Base-by-base conservation (phyloP, 2,888 invertebrate genomes). In the Megamerina dolium region DNA sequence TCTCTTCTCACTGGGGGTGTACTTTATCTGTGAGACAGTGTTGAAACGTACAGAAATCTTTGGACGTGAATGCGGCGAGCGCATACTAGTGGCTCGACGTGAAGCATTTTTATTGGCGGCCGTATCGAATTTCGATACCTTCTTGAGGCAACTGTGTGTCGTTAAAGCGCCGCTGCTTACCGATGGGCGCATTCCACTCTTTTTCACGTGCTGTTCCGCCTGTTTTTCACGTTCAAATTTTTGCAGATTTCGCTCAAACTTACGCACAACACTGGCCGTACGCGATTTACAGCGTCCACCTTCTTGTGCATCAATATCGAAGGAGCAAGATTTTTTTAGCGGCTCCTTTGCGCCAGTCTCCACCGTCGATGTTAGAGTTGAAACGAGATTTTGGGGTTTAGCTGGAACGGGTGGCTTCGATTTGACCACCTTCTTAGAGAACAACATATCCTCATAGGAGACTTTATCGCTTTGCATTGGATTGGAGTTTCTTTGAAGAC, bases 31-130 rank as follows among this genome's bases (percentile, higher is more conserved):
- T 3, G 68, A 68, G 0, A 69, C 71, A 0, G 72, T 69, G 43
- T 70, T 69, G 31, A 67, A 70, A 10, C 70, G 61, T 9, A 71
- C 72, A 4, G 69, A 68, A 27, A 66, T 64, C 60, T 77, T 72
- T 23, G 69, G 67, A 2, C 68, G 61, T 33, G 76, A 75, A 47
- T 76, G 77, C n/a, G n/a, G n/a, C 26, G 78, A 71, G 55, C 79
- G 76, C 34, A 79, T 75, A 16, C 83, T 82, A 4, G 82, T 81
- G 8, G 83, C 81, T 30, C 83, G 72, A 39, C 82, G 77, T 1
- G 80, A 77, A 1, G 83, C 82, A 62, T 85, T 83, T 1, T 83
- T 82, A 63, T 84, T 84, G 19, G 36, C 14, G 5, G 43, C 39
- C 8, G 42, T 20, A 34, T 65, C 65, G 37, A 65, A 65, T 19